These are phyloP conservation scores for Nothoprocta perdicaria DNA, from an alignment of 2,113 vertebrate genomes.

Conservation along the genomic window DNA sequence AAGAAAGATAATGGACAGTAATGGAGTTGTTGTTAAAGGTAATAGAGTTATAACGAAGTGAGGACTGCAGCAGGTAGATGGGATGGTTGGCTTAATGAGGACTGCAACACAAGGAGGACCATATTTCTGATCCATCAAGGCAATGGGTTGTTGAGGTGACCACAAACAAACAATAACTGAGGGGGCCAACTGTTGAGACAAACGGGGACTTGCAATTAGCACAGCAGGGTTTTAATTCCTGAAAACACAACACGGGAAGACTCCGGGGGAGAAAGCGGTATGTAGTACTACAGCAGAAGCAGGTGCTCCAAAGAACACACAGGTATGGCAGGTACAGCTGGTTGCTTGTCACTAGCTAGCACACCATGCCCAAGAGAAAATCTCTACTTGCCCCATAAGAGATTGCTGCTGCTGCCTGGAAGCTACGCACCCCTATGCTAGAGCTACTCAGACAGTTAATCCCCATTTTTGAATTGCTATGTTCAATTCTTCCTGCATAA, in stretches of 20 bases:
- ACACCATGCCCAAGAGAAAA: background rate
- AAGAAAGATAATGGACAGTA: slow-evolving; percentile 74
- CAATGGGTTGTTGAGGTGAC: slow-evolving; percentile 45
- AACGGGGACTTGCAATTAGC: background rate
- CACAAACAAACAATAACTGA: slow-evolving; percentile 27
- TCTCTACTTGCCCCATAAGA: background rate
- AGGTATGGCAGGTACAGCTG: background rate
- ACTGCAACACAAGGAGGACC: slow-evolving; percentile 25
- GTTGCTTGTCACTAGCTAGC: background rate
- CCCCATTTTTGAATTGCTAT: background rate
- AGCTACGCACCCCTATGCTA: too few species aligned
- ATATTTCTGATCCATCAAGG: slow-evolving; percentile 8
- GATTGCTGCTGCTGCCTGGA: too few species aligned
- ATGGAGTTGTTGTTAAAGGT: slow-evolving; percentile 71
- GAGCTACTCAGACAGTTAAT: too few species aligned
- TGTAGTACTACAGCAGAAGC: background rate
- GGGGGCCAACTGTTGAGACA: slow-evolving; percentile 46
- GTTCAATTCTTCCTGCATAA: background rate
- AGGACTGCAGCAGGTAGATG: slow-evolving; percentile 34
- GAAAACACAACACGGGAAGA: background rate
- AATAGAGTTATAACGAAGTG: slow-evolving; percentile 80
- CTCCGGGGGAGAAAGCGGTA: background rate
- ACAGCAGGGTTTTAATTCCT: background rate
- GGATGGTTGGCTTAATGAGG: slow-evolving; percentile 58
- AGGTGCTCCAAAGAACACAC: background rate